Evolutionary conservation across 2,888 invertebrate species (phyloP).

Genomic region (Agonopterix heracliana): DNA sequence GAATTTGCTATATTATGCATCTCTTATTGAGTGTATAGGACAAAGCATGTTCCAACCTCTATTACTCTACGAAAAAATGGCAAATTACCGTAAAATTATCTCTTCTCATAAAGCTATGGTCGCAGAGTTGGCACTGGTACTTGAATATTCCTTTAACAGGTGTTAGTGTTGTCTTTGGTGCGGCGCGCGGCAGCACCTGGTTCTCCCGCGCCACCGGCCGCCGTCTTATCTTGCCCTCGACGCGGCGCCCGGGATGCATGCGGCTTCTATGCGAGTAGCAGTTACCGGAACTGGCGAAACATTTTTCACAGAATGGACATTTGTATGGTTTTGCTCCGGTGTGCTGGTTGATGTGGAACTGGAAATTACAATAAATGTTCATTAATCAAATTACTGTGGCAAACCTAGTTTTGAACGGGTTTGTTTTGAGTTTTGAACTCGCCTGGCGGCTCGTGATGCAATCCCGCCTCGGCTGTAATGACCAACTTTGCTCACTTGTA

Average conservation of each 20-base stretch:
- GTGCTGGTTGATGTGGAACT: constrained; percentile 85
- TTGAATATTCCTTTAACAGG: constrained; percentile 38
- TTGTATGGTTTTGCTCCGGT: constrained; percentile 84
- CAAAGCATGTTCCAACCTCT: no score
- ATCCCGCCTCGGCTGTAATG: no score
- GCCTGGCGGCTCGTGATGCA: no score
- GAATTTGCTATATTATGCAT: no score
- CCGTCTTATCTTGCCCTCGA: constrained; percentile 20
- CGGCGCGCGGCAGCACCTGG: constrained; percentile 8
- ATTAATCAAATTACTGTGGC: constrained; percentile 2
- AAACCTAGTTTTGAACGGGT: no score
- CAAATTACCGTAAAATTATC: constrained; percentile 53
- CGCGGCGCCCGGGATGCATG: constrained; percentile 79
- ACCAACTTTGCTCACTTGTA: no score
- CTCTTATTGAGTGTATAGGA: no score
- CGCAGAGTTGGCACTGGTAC: constrained; percentile 49
- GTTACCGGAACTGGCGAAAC: constrained; percentile 83
- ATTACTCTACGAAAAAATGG: no score
- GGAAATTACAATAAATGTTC: constrained; percentile 27
- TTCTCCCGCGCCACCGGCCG: constrained; percentile 10
- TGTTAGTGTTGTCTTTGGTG: constrained; percentile 18
- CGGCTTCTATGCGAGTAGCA: constrained; percentile 83
- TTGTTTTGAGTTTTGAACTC: no score
- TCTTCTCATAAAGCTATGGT: constrained; percentile 48
- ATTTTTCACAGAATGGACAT: constrained; percentile 83